Conservation (phyloP, 2,113 vertebrate species). For the Mungos mungo region DNA sequence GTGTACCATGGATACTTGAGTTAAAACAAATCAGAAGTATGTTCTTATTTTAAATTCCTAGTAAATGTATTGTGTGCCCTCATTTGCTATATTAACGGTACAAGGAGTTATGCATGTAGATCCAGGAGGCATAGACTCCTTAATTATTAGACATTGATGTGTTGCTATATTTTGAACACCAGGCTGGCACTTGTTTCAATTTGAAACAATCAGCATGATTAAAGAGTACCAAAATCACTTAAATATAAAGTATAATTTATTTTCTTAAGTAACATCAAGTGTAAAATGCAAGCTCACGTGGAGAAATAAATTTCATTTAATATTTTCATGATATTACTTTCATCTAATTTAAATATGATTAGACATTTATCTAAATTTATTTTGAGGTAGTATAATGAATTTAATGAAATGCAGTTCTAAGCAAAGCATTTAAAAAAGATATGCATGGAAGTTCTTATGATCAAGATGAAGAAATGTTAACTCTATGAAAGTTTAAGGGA, state of each 20-base stretch:
- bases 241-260: constrained; percentile 12
- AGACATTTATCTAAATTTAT: constrained; percentile 16
- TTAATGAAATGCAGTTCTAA: not conserved
- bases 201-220: constrained; percentile 23
- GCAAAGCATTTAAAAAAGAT: constrained; percentile 20
- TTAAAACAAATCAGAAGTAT: not conserved
- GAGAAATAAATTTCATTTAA: constrained; percentile 33
- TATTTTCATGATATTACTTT: not conserved
- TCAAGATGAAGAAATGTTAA: not conserved
- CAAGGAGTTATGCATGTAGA: not conserved
- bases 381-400: not conserved
- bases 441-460: not conserved
- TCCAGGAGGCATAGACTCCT: not conserved
- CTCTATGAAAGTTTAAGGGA: not conserved
- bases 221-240: not conserved
- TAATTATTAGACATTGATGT: not conserved
- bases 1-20: not conserved
- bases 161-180: not conserved
- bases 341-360: constrained; percentile 29
- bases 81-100: not conserved
- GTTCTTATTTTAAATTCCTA: not conserved
- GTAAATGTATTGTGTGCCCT: not conserved
- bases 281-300: not conserved
- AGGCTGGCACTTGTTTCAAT: not conserved
- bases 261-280: constrained; percentile 14